Evolutionary conservation across 2,888 invertebrate species (phyloP).

Genomic region (Caenorhabditis sulstoni): DNA sequence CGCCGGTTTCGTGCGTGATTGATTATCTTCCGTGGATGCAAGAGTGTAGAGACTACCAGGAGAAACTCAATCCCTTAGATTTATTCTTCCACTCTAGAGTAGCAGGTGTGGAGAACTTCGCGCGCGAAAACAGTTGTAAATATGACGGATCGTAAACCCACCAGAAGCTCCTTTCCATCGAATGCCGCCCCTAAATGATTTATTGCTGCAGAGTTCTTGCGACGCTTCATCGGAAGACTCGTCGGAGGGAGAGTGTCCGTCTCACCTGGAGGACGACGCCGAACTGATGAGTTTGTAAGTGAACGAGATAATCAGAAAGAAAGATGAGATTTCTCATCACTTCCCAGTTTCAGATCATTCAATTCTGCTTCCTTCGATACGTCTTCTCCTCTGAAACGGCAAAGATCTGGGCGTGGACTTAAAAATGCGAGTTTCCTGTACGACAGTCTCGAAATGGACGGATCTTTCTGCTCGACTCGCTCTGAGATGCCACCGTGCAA

Average conservation of each 20-base stretch:
- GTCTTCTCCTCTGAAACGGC: constrained; percentile 60
- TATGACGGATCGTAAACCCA: constrained; percentile 18
- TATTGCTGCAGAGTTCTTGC: constrained; percentile 67
- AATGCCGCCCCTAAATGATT: constrained; percentile 3
- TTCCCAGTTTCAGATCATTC: constrained; percentile 51
- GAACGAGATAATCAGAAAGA: background rate
- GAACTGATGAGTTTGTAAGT: constrained; percentile 64
- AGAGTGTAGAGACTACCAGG: background rate
- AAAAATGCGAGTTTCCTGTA: constrained; percentile 50
- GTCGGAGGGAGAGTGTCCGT: constrained; percentile 64
- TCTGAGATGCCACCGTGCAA: constrained; percentile 67
- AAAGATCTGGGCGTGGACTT: constrained; percentile 50
- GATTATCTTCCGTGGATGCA: constrained; percentile 23
- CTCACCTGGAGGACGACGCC: constrained; percentile 26
- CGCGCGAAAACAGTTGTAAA: constrained; percentile 30
- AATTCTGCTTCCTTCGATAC: constrained; percentile 60
- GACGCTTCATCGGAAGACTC: constrained; percentile 74
- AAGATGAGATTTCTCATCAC: background rate
- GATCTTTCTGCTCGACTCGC: constrained; percentile 72
- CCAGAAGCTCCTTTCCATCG: background rate
- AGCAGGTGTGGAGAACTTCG: constrained; percentile 19
- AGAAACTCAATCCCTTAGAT: background rate
- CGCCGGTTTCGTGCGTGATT: constrained; percentile 10
- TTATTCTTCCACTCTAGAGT: constrained; percentile 25
- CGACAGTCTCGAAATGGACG: constrained; percentile 69